Evolutionary conservation across 2,797 vertebrate species (phyloP).

Genomic region (Taeniopygia guttata): DNA sequence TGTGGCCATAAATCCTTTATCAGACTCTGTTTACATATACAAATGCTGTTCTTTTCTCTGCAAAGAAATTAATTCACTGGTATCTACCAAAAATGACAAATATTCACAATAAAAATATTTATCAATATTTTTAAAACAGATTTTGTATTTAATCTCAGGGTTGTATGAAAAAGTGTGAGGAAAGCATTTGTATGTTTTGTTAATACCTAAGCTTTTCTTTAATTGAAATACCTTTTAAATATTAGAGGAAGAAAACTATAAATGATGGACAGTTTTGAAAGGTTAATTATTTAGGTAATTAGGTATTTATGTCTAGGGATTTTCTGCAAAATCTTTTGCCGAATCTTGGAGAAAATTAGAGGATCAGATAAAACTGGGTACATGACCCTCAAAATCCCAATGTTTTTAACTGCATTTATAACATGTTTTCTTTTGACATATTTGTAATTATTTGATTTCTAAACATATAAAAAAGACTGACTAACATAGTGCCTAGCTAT

Average conservation of each 20-base stretch:
- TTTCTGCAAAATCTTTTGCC: neutral
- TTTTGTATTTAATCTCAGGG: neutral
- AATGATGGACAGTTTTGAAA: neutral
- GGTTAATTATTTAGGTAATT: neutral
- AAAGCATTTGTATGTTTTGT: neutral
- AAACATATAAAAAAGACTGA: neutral
- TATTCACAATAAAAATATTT: neutral
- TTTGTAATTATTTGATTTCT: neutral
- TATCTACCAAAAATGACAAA: conserved; percentile 5
- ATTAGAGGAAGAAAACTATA: neutral
- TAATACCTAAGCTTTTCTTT: neutral
- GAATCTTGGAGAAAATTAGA: neutral
- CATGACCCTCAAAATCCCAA: neutral
- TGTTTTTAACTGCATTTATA: neutral
- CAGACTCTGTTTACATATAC: neutral
- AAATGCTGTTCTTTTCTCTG: neutral
- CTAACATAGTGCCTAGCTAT: neutral
- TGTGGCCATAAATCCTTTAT: neutral
- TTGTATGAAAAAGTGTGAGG: neutral
- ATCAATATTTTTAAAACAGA: neutral
- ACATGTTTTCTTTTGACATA: neutral
- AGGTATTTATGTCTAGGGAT: neutral
- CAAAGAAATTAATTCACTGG: neutral
- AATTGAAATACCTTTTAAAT: neutral
- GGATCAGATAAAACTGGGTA: neutral